These are phyloP conservation scores for Platysteira castanea DNA, from an alignment of 2,113 vertebrate genomes.

Conservation along the genomic window DNA sequence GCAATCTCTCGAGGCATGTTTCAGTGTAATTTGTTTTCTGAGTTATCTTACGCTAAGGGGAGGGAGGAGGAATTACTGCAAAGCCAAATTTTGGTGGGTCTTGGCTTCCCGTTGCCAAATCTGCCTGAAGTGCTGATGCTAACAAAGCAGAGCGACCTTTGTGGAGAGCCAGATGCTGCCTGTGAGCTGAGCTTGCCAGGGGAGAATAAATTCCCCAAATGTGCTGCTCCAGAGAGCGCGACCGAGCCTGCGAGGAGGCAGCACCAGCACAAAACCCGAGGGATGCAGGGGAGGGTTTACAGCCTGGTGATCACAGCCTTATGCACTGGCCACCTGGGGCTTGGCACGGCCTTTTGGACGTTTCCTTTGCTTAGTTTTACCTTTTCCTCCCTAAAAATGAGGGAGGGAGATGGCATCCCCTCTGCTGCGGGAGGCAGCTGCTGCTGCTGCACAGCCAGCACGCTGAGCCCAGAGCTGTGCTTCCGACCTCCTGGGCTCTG, in stretches of 20 bases:
- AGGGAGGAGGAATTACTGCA: not conserved
- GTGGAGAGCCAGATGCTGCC: slow-evolving; percentile 26
- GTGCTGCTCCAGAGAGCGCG: not conserved
- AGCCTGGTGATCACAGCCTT: not conserved
- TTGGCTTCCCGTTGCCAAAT: not conserved
- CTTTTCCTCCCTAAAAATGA: not conserved
- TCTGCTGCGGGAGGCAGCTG: not conserved
- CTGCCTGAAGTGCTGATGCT: not conserved
- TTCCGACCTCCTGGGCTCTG: not conserved
- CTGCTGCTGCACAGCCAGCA: not conserved
- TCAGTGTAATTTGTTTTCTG: not conserved
- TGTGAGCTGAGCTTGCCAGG: slow-evolving; percentile 29
- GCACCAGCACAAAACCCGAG: not conserved
- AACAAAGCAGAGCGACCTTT: not conserved
- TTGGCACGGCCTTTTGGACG: not conserved
- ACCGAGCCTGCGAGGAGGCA: not conserved
- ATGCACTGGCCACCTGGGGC: not conserved
- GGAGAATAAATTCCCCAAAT: slow-evolving; percentile 50
- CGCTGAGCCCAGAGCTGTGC: not conserved
- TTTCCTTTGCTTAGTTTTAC: not conserved
- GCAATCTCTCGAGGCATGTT: not conserved
- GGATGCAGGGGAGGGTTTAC: not conserved
- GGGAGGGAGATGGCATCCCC: not conserved
- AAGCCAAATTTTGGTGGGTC: not conserved
- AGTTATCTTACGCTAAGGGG: not conserved